These are phyloP conservation scores for Heliconius himera DNA, from an alignment of 1,140 invertebrate species.

Conservation along the genomic window DNA sequence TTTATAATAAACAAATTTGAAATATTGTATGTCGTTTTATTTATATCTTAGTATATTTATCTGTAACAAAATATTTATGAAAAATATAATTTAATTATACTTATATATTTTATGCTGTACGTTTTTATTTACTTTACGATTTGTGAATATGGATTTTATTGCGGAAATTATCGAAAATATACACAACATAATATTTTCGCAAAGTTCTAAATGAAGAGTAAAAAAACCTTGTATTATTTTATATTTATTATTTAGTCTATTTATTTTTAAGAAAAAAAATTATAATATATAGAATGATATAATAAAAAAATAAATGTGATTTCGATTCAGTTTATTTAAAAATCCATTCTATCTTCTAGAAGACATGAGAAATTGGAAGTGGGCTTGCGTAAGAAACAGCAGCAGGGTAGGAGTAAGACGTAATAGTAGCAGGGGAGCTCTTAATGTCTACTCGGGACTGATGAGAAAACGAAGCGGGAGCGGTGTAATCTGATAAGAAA, in stretches of 20 bases:
- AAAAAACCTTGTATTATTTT: background rate
- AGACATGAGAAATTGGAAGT: slow-evolving; percentile 36
- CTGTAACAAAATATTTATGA: too few relatives aligned
- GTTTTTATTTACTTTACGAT: too few relatives aligned
- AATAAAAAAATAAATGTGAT: background rate
- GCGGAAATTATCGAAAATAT: too few relatives aligned
- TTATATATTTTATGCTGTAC: too few relatives aligned
- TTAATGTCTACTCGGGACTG: slow-evolving; percentile 59
- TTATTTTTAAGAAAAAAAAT: too few relatives aligned
- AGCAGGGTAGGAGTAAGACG: slow-evolving; percentile 55
- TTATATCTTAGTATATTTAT: too few relatives aligned
- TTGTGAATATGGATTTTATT: too few relatives aligned
- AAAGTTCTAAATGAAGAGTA: too few relatives aligned
- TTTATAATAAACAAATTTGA: too few relatives aligned
- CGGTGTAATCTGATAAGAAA: slow-evolving; percentile 42
- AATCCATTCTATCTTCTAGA: slow-evolving; percentile 26
- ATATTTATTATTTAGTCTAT: background rate
- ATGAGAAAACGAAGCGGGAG: slow-evolving; percentile 56
- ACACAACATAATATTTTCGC: too few relatives aligned
- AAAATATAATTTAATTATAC: too few relatives aligned
- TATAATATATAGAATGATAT: background rate
- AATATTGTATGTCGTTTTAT: too few relatives aligned
- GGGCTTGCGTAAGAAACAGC: slow-evolving; percentile 59
- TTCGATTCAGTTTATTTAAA: background rate
- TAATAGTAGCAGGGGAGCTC: slow-evolving; percentile 43